Base-by-base conservation (phyloP, 1,140 invertebrate species). In the Nasonia vitripennis region DNA sequence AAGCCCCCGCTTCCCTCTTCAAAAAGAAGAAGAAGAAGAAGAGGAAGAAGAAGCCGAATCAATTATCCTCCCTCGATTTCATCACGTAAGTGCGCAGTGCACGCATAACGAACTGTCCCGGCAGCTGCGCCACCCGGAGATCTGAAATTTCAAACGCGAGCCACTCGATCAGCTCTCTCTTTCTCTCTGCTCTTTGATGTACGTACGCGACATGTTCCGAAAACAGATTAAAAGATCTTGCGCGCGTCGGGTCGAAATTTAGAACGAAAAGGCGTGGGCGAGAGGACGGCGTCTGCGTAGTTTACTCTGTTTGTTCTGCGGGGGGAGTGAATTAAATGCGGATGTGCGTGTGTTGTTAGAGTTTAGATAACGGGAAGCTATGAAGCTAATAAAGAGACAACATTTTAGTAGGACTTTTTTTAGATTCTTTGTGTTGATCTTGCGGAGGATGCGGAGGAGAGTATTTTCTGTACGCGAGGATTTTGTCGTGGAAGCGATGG, bases 61-160 rank as follows among this genome's bases (percentile, higher is more conserved):
- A 78, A 78, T 78, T 78, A 78, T 78, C 45, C n/a, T 78, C n/a
- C 75, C 75, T 51, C 75, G 41, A n/a, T 78, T 51, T 41, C 7
- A 78, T 17, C 37, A n/a, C 74, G 20, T 77, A 77, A 78, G 51
- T 20, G 51, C n/a, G 51, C 23, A 20, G 51, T 10, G 77, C 23
- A 20, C 17, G 74, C 34, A 77, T 9, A 12, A 27, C 68, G 67
- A 51, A 37, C 45, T 27, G 67, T 20, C 27, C 55, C 14, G 51
- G 80, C 70, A 74, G 81, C 70, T 82, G 51, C 20, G 51, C 34
- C 55, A 37, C 62, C 23, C 48, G 4, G 20, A 6, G 51, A 37
- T 37, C 80, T 82, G 81, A 82, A 82, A 82, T 82, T 82, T 82
- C 81, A 82, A 82, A 82, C 71, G 73, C 73, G 71, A 37, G 71